Base-by-base conservation (phyloP, 2,888 invertebrate genomes). In the Harpagoxenus sublaevis region DNA sequence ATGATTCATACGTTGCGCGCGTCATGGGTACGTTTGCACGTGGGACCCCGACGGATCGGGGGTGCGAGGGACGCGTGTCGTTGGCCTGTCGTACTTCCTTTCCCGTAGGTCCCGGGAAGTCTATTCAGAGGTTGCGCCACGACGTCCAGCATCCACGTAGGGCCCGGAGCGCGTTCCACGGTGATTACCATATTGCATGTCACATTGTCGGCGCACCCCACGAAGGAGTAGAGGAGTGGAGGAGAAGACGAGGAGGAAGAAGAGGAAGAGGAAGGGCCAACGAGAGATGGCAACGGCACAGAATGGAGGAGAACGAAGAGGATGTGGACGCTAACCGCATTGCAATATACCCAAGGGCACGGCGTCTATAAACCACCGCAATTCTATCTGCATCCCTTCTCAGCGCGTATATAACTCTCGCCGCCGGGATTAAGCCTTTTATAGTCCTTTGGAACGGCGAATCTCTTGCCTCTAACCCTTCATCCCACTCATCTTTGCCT, bases 131-230 rank as follows among this genome's bases (percentile, higher is more conserved):
- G 89, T 89, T 84, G 87, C 83, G 86, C 87, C 87, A 88, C 89
- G 88, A 89, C 87, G 89, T 90, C 89, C 90, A 90, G 90, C 91
- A 91, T 92, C 89, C 89, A 88, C 89, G 85, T 81, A 86, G 87
- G 84, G 90, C 88, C 88, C 84, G 84, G 79, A 89, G 88, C 87
- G 89, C 88, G 88, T 88, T 92, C 90, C 91, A 89, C 88, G 91
- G 92, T 92, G 91, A 93, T 93, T 93, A 93, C 93, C 93, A 93
- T 93, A 93, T 93, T 93, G 93, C 93, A 92, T 93, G 93, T 92
- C 93, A 93, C 92, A 93, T 92, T 92, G 93, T 91, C 91, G 92
- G 92, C 91, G 91, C 91, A 91, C 90, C 92, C 92, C 89, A 88
- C 88, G 90, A 90, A 68, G 82, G 66, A 62, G 75, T 63, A 62